Conservation (phyloP, 2,888 invertebrate genomes). For the Rhingia rostrata region DNA sequence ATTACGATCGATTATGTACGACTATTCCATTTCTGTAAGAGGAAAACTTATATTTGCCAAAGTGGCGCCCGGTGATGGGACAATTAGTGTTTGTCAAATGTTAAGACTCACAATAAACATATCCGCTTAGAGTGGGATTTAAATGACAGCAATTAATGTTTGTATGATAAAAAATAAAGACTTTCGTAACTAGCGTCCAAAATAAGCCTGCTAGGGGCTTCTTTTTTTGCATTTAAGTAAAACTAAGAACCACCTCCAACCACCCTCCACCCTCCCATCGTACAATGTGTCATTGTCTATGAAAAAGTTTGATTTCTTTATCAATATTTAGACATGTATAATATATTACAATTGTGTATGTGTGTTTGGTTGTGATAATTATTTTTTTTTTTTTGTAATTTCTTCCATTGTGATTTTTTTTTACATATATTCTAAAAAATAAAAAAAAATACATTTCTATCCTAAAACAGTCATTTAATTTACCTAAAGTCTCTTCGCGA, state of each 20-base stretch:
- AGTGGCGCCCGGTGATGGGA: no score
- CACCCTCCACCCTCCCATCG: conserved; percentile 1
- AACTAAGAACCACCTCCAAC: neutral
- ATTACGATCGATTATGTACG: no score
- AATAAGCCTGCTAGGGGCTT: no score
- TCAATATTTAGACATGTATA: conserved; percentile 6
- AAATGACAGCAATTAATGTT: no score
- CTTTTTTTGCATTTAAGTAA: no score
- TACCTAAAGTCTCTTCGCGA: conserved; percentile 73
- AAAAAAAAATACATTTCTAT: conserved; percentile 65
- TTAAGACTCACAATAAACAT: no score
- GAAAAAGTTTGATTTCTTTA: conserved; percentile 4
- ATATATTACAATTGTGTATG: conserved; percentile 53
- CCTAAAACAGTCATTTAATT: conserved; percentile 73
- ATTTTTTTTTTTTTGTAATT: conserved; percentile 26
- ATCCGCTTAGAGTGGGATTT: no score
- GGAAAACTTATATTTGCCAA: no score
- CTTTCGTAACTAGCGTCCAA: no score
- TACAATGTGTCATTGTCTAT: conserved; percentile 11
- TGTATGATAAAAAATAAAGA: no score
- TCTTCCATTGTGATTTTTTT: conserved; percentile 44
- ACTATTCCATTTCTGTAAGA: no score
- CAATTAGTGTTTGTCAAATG: no score
- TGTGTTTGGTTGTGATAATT: conserved; percentile 28
- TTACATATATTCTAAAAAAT: conserved; percentile 61